These are phyloP conservation scores for Paracanthobrama guichenoti DNA, from an alignment of 2,113 vertebrate species.

Conservation along the genomic window DNA sequence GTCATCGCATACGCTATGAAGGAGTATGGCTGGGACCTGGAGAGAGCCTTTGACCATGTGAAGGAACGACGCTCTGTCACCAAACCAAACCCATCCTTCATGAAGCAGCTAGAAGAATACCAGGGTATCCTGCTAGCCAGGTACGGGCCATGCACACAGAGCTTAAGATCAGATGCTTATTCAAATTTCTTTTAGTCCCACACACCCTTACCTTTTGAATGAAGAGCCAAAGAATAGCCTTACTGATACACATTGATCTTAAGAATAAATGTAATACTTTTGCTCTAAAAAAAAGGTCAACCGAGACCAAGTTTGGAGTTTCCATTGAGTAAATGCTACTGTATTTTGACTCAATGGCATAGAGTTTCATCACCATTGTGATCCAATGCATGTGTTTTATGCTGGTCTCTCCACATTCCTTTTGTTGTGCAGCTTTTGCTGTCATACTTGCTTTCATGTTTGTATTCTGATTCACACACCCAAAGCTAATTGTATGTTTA, in stretches of 20 bases:
- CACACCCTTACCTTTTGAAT: slow-evolving; percentile 9
- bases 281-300: neutral
- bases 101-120: slow-evolving; percentile 97
- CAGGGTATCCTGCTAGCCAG: slow-evolving; percentile 97
- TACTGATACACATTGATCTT: neutral
- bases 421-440: slow-evolving; percentile 20
- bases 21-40: slow-evolving; percentile 96
- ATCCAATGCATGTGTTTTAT: neutral
- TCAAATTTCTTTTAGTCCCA: neutral
- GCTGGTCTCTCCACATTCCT: slow-evolving; percentile 43
- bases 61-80: slow-evolving; percentile 90
- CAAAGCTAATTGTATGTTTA: neutral
- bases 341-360: neutral
- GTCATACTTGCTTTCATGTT: slow-evolving; percentile 13
- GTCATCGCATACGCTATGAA: slow-evolving; percentile 99
- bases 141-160: slow-evolving; percentile 65
- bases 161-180: neutral
- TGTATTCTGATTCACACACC: slow-evolving; percentile 23
- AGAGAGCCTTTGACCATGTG: slow-evolving; percentile 90
- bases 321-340: slow-evolving; percentile 21
- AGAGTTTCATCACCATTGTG: neutral
- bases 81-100: slow-evolving; percentile 97
- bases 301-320: neutral
- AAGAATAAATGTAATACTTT: neutral
- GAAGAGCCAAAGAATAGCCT: slow-evolving; percentile 9